Conservation (phyloP, 2,797 vertebrate genomes). For the Pangasius sanitwongsei region DNA sequence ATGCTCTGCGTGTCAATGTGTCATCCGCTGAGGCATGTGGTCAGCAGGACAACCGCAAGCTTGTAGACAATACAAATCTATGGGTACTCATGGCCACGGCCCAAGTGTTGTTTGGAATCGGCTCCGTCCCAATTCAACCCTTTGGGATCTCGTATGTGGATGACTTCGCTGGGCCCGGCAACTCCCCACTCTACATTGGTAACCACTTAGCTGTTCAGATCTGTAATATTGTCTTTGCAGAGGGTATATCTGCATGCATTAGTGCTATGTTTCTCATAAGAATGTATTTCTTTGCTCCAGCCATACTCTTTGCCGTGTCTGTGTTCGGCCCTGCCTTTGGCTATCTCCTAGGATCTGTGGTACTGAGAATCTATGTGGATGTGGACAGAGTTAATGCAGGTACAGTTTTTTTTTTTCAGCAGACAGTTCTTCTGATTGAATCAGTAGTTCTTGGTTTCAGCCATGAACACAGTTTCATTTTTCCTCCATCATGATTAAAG, state of each 20-base stretch:
- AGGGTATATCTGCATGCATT: background rate
- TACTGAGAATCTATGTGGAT: slow-evolving; percentile 90
- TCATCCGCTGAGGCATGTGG: slow-evolving; percentile 66
- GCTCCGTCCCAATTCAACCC: slow-evolving; percentile 94
- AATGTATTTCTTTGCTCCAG: slow-evolving; percentile 69
- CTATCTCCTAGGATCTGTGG: slow-evolving; percentile 86
- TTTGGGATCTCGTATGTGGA: slow-evolving; percentile 98
- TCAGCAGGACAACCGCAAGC: slow-evolving; percentile 62
- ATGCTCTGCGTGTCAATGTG: slow-evolving; percentile 57
- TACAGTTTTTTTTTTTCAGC: slow-evolving; percentile 58
- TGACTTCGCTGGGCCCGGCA: slow-evolving; percentile 85
- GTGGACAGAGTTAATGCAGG: slow-evolving; percentile 77
- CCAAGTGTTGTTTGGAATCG: slow-evolving; percentile 90
- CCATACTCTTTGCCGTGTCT: slow-evolving; percentile 90
- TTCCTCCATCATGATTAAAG: background rate
- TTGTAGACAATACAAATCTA: slow-evolving; percentile 75
- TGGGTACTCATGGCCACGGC: slow-evolving; percentile 89
- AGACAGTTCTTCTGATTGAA: background rate
- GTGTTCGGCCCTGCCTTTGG: slow-evolving; percentile 94
- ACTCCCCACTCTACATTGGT: slow-evolving; percentile 93
- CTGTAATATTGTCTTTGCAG: background rate
- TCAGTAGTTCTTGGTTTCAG: background rate
- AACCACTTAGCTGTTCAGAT: slow-evolving; percentile 37
- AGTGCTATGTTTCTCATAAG: background rate
- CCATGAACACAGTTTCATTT: background rate